phyloP scores from a whole-genome alignment of 2,888 invertebrate species.

The Boloria euphrosyne region DNA sequence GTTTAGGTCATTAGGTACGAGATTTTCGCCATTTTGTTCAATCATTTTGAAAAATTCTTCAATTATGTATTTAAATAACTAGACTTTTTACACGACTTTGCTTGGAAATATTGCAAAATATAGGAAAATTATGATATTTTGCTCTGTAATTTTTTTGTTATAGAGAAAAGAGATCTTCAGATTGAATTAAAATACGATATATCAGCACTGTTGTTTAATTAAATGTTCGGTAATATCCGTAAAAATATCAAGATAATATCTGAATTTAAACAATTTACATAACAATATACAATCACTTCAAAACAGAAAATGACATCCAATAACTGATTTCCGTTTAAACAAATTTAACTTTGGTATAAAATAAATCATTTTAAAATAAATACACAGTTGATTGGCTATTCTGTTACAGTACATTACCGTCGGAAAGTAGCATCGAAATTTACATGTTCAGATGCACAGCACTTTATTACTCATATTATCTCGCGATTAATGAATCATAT shows the following conservation, averaged over 20 bases:
- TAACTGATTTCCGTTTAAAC: not conserved
- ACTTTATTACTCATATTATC: constrained; percentile 19
- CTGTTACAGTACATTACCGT: constrained; percentile 4
- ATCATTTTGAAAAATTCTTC: constrained; percentile 15
- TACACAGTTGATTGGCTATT: constrained; percentile 10
- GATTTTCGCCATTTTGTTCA: constrained; percentile 8
- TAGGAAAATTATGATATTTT: too few species aligned
- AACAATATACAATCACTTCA: not conserved
- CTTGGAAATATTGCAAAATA: too few species aligned
- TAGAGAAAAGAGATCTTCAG: too few species aligned
- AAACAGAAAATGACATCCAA: constrained; percentile 1
- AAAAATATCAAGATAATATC: too few species aligned
- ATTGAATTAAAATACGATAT: too few species aligned
- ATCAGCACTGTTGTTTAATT: too few species aligned
- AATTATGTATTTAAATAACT: constrained; percentile 2
- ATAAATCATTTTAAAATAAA: constrained; percentile 12
- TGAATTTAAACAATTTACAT: not conserved
- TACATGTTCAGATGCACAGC: constrained; percentile 2
- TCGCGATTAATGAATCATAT: constrained; percentile 19
- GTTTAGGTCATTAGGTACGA: constrained; percentile 10
- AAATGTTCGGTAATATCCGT: too few species aligned
- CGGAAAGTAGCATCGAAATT: not conserved
- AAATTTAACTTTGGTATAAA: constrained; percentile 4
- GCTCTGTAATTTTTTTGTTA: too few species aligned
- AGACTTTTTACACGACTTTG: not conserved